Percentiles rank a stretch among this genome's conserved stretches.
Evolutionary conservation across 1,140 invertebrate genomes (phyloP).

Genomic region (Lasaia peninsularis): DNA sequence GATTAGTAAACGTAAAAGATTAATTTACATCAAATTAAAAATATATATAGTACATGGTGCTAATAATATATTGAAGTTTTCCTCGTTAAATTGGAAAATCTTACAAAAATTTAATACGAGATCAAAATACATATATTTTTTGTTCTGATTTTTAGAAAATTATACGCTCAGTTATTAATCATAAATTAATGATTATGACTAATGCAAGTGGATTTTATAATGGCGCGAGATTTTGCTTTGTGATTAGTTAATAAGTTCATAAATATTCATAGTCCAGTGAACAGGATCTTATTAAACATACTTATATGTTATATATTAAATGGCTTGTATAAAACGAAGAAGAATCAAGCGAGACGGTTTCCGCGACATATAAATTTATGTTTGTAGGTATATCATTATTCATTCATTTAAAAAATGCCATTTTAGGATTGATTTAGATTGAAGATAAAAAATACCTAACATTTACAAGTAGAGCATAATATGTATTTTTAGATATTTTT

Average conservation of each 20-base stretch:
- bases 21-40: too few relatives aligned
- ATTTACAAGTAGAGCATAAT: background rate
- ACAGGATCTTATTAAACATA: slow-evolving; percentile 1
- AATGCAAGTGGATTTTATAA: background rate
- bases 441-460: background rate
- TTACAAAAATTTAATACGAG: too few relatives aligned
- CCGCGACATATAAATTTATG: background rate
- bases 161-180: too few relatives aligned
- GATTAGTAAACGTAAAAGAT: too few relatives aligned
- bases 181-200: too few relatives aligned
- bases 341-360: background rate
- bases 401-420: background rate
- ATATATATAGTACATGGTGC: too few relatives aligned
- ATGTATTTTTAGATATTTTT: too few relatives aligned
- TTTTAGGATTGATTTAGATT: background rate
- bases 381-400: background rate
- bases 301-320: slow-evolving; percentile 2
- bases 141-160: too few relatives aligned
- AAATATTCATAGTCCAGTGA: background rate
- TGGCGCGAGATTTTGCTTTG: background rate
- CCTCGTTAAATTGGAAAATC: too few relatives aligned
- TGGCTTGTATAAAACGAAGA: background rate
- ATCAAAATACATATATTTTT: too few relatives aligned
- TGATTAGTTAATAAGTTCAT: background rate
- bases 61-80: too few relatives aligned